Evolutionary conservation across 2,797 vertebrate genomes (phyloP), one percentile per base, ranked within the genome.

Genomic region (Tinamus major): DNA sequence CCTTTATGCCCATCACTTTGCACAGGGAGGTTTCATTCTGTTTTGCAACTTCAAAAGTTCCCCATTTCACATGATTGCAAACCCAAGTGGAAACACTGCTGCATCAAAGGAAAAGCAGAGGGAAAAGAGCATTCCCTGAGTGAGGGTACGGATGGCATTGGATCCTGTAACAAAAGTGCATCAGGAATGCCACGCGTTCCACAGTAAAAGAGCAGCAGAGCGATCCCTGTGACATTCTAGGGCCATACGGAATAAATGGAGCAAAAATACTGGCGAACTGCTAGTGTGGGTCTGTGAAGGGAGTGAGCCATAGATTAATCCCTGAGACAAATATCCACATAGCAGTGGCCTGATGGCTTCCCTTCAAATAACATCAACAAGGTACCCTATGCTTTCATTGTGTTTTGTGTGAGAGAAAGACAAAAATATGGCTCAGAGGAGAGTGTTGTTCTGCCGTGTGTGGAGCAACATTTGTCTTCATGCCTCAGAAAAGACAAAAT

Each of bases 11-110:
- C 10, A 87, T 68, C 71, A 71, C 65, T 75, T 42, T 95, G 51
- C 92, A 90, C 71, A 64, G 84, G 49, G 67, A 85, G 93, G 79
- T 94, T 95, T 95, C 80, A 61, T 96, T 97, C 87, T 91, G 58
- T 93, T 96, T 91, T 68, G 79, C 94, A 89, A 68, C 79, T 69
- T 87, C 87, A 29, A n/a, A 95, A 96, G 75, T 81, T 94, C 94
- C 83, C 76, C 53, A 41, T 94, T 97, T 94, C 81, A 75, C 72
- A 75, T 79, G 79, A 77, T 92, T 84, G 39, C 93, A 87, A 91
- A 79, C 65, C 63, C 85, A 61, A 89, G 92, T 77, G 78, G 49
- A 92, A 95, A 56, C 81, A 78, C 51, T n/a, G 41, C 65, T 85
- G 81, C 85, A 71, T 84, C 62, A 91, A 89, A 92, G 71, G 27